Conservation (phyloP, 2,888 invertebrate genomes). For the Ennomos fuscantarius region DNA sequence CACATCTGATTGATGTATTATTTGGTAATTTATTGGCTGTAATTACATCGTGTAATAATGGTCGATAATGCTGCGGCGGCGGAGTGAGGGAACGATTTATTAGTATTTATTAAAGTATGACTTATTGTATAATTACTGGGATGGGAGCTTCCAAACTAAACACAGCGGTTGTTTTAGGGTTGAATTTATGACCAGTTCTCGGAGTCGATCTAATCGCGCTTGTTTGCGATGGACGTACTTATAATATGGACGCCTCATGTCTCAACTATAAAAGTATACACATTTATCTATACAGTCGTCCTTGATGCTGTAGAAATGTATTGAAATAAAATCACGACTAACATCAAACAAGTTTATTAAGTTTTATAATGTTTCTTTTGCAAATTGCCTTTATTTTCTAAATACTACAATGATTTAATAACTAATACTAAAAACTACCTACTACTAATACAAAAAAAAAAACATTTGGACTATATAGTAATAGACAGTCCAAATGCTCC, state of each 20-base stretch:
- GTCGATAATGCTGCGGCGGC: conserved; percentile 72
- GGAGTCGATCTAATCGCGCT: conserved; percentile 74
- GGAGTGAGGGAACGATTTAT: conserved; percentile 78
- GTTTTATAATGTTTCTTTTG: no score
- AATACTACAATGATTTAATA: no score
- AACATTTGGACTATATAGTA: no score
- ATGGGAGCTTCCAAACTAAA: conserved; percentile 82
- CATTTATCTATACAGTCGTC: background rate
- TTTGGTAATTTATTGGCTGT: conserved; percentile 84
- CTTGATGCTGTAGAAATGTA: background rate
- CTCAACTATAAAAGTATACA: conserved; percentile 1
- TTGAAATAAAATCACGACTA: no score
- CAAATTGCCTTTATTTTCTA: no score
- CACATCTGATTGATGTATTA: conserved; percentile 85
- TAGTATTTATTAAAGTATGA: conserved; percentile 85
- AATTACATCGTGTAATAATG: conserved; percentile 84
- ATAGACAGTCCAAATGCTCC: no score
- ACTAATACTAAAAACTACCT: no score
- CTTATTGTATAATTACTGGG: conserved; percentile 84
- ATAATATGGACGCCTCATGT: conserved; percentile 10
- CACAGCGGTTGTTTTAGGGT: conserved; percentile 80
- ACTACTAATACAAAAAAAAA: no score
- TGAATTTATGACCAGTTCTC: conserved; percentile 78
- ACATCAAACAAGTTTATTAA: no score
- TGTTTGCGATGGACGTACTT: conserved; percentile 59